Evolutionary conservation across 1,140 invertebrate genomes (phyloP).

Genomic region (Trypoxylus dichotomus): DNA sequence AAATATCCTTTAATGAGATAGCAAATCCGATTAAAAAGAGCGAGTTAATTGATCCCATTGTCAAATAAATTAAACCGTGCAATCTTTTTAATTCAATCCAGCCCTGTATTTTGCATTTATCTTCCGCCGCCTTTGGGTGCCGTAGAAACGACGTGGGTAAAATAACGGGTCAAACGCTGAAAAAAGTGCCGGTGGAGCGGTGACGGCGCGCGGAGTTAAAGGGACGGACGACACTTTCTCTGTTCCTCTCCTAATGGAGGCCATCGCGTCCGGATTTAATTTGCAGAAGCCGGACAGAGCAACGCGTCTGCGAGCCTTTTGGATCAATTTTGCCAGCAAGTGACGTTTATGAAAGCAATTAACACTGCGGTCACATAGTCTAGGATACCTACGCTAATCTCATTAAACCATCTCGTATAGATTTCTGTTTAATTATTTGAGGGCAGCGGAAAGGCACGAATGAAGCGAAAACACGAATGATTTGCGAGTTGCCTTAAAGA

Average conservation of each 20-base stretch:
- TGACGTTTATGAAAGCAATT: constrained; percentile 24
- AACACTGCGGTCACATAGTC: constrained; percentile 22
- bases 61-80: background rate
- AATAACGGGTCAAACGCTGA: background rate
- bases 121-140: background rate
- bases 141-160: background rate
- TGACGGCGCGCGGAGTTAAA: background rate
- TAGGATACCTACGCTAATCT: constrained; percentile 13
- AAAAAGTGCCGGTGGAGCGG: background rate
- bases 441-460: background rate
- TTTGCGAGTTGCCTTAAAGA: background rate
- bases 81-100: background rate
- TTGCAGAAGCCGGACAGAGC: background rate
- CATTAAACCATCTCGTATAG: background rate
- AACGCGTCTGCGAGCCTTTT: background rate
- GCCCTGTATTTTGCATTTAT: background rate
- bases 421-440: constrained; percentile 9
- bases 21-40: too few relatives aligned
- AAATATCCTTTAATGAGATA: too few relatives aligned
- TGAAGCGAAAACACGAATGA: background rate
- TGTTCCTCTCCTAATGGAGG: background rate
- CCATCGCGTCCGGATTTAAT: constrained; percentile 20
- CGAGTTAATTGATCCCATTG: too few relatives aligned
- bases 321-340: constrained; percentile 14
- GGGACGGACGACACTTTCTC: background rate